A percentile compares a stretch with the other conserved stretches of the same genome.
These are phyloP conservation scores for Aphelinus certus DNA, from an alignment of 1,140 invertebrate genomes.

Conservation along the genomic window DNA sequence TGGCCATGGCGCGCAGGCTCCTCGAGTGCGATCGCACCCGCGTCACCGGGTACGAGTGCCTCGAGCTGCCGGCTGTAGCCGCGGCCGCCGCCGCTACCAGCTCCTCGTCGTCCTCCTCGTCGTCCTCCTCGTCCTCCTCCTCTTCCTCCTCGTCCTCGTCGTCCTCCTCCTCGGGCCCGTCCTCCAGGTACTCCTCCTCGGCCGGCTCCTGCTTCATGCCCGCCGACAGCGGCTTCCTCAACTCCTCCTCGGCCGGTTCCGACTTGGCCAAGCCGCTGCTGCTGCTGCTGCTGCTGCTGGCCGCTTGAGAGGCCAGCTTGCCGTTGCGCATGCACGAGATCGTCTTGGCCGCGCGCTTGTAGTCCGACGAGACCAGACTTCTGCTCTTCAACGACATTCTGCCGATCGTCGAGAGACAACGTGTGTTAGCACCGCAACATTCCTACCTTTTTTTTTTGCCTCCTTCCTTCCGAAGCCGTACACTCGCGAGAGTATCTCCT, in stretches of 20 bases:
- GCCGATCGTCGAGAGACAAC: not conserved
- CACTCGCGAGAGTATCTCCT: too few species aligned
- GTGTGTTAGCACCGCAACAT: too few species aligned
- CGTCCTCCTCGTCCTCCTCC: slow-evolving; percentile 21
- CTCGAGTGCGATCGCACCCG: slow-evolving; percentile 61
- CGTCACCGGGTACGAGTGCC: slow-evolving; percentile 33
- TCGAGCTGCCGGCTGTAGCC: slow-evolving; percentile 17
- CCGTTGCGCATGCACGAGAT: slow-evolving; percentile 36
- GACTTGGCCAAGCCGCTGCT: not conserved
- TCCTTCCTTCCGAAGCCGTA: too few species aligned
- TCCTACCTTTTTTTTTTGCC: too few species aligned
- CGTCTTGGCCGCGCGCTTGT: slow-evolving; percentile 32
- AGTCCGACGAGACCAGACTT: slow-evolving; percentile 2
- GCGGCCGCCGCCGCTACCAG: not conserved
- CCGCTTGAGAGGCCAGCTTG: not conserved
- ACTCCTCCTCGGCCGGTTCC: too few species aligned
- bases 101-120: slow-evolving; percentile 46
- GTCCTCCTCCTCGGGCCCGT: not conserved
- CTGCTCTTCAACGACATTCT: slow-evolving; percentile 37
- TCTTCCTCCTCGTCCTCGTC: not conserved
- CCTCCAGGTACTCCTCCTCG: too few species aligned
- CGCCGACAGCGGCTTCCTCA: not conserved
- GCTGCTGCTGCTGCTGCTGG: not conserved
- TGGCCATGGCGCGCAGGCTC: slow-evolving; percentile 62
- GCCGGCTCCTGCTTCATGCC: too few species aligned